Percentiles rank a stretch among this genome's conserved stretches.
Conservation (phyloP, 2,113 vertebrate species). For the Lagenorhynchus albirostris region DNA sequence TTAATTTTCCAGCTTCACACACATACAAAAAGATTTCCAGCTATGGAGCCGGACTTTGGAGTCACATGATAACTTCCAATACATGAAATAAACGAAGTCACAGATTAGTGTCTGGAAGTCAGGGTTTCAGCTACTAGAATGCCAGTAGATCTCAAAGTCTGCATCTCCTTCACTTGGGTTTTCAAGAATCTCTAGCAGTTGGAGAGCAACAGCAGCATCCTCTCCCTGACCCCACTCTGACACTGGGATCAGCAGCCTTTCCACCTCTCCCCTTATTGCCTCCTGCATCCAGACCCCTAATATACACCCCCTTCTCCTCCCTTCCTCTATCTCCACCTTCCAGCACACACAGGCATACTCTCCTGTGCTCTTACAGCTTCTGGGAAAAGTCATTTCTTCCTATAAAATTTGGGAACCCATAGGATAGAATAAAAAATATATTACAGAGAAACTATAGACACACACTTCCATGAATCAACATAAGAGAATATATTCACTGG, state of each 20-base stretch:
- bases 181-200: not conserved
- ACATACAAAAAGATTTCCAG: not conserved
- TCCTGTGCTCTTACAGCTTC: not conserved
- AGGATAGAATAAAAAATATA: not conserved
- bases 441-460: not conserved
- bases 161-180: not conserved
- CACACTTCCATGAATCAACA: not conserved
- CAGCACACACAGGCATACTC: not conserved
- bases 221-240: not conserved
- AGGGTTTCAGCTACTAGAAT: not conserved
- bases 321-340: not conserved
- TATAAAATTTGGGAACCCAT: not conserved
- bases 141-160: not conserved
- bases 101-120: not conserved
- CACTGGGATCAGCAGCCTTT: not conserved
- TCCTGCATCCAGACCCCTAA: not conserved
- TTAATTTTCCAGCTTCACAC: slow-evolving; percentile 1
- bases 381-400: not conserved
- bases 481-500: not conserved
- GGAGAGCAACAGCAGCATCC: not conserved
- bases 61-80: not conserved
- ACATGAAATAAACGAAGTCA: not conserved
- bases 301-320: not conserved
- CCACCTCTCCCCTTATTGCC: not conserved
- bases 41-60: not conserved